Evolutionary conservation across 2,888 invertebrate species (phyloP).

Genomic region (Pogonocherus hispidulus): DNA sequence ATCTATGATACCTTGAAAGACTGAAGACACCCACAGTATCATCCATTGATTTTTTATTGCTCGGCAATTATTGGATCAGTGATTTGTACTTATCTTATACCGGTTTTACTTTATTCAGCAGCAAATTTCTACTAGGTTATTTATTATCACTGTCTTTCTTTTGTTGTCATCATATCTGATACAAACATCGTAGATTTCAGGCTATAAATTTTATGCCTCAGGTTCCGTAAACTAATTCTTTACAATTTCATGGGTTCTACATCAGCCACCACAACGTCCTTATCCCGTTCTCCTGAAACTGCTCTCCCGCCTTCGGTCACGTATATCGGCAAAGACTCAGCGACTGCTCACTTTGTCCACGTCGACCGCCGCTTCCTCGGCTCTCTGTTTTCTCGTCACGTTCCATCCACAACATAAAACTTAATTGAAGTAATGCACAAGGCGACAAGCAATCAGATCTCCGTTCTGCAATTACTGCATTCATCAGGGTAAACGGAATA

Average conservation of each 20-base stretch:
- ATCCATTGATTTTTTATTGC: too few species aligned
- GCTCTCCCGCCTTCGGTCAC: conserved; percentile 25
- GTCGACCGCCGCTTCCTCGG: not conserved
- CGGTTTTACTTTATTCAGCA: too few species aligned
- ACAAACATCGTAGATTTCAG: not conserved
- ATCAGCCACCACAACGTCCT: conserved; percentile 23
- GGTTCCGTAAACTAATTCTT: conserved; percentile 19
- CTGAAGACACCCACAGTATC: too few species aligned
- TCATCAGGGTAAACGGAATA: conserved; percentile 10
- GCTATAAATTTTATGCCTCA: not conserved
- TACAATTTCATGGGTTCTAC: conserved; percentile 5
- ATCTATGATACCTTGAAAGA: too few species aligned
- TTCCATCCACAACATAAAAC: conserved; percentile 57
- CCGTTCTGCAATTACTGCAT: conserved; percentile 47
- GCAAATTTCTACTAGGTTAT: too few species aligned
- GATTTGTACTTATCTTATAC: too few species aligned
- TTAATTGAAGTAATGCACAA: conserved; percentile 60
- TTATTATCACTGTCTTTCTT: too few species aligned
- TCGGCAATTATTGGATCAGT: too few species aligned
- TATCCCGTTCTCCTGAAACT: conserved; percentile 22
- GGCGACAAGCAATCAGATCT: conserved; percentile 57
- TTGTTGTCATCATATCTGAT: too few species aligned
- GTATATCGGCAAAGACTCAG: conserved; percentile 19
- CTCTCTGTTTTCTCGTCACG: conserved; percentile 54
- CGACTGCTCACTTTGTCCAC: conserved; percentile 33